phyloP scores from a whole-genome alignment of 2,113 vertebrate genomes.

The Tragelaphus scriptus region DNA sequence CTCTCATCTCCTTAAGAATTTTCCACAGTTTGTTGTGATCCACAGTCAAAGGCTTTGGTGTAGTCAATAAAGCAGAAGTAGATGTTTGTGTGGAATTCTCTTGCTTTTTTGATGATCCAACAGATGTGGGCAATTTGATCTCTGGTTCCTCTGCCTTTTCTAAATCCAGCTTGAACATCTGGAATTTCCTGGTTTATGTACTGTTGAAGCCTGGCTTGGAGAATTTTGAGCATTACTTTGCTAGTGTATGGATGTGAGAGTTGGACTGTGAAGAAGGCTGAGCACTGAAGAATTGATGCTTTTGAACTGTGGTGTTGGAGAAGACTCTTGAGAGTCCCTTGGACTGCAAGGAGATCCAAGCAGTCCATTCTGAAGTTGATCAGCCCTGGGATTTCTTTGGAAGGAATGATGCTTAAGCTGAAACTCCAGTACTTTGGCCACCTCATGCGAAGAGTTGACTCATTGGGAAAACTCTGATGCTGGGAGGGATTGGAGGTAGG shows the following conservation, averaged over 20 bases:
- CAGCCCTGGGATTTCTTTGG: no score
- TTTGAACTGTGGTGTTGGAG: no score
- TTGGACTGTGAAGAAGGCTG: no score
- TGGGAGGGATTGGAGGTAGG: no score
- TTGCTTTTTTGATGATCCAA: neutral
- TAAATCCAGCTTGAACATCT: neutral
- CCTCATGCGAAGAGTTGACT: no score
- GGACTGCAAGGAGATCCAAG: no score
- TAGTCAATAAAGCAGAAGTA: neutral
- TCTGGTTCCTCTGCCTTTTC: neutral
- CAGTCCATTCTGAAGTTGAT: no score
- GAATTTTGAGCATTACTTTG: neutral
- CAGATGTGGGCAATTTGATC: neutral
- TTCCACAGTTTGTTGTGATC: neutral
- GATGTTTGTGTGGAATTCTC: neutral
- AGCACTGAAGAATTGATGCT: no score
- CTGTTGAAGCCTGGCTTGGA: neutral
- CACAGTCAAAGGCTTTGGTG: neutral
- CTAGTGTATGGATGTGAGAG: neutral
- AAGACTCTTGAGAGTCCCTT: no score
- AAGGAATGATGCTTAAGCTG: no score
- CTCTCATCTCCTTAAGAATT: neutral
- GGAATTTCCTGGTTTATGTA: neutral
- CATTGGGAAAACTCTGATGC: no score
- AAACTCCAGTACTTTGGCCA: no score